Evolutionary conservation across 53 echinoderm and acorn worm species (phyloP), one percentile per base, ranked within the genome.

Genomic region (Paelopatides confundens): DNA sequence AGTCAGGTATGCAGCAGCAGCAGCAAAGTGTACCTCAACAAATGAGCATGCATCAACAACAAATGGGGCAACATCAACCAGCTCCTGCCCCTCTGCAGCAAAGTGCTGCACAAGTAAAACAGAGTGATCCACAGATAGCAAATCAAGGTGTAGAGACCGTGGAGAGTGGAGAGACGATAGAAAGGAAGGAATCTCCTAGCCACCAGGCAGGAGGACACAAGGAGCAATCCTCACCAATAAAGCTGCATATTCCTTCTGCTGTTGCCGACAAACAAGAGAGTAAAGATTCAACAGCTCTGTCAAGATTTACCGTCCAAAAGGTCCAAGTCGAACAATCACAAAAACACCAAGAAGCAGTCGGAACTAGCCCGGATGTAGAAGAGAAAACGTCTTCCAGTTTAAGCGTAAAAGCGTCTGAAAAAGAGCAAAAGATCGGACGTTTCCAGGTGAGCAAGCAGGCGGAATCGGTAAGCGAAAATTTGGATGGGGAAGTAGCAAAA

Each of bases 361-460:
- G 8, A 17, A 18, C 9, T 31, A 13, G 33, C 79, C 32, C 58
- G 15, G 58, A 58, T 6, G 21, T 23, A n/a, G 58, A 15, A 58
- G 74, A 39, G 24, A 74, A 74, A 27, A 27, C 39, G 79, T 79
- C 79, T 79, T 79, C 79, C 79, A 32, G 29, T 29, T 15, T 14
- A n/a, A 33, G 33, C 29, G 33, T 48, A 29, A 79, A 79, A 79
- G 35, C 51, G 12, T 8, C 54, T 5, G 74, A 74, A 21, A 51
- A 31, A 6, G 84, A 83, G 64, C 51, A 85, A 29, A 88, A 85
- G 82, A 86, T 64, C 65, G 86, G 90, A 10, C 95, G 95, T 46
- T 94, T 94, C 90, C 92, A 92, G 50, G 92, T 94, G 24, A 90
- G 90, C 89, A 92, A 89, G 24, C 76, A 89, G 35, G 92, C 78